Base-by-base conservation (phyloP, 2,888 invertebrate genomes). In the Bruchidius siliquastri region DNA sequence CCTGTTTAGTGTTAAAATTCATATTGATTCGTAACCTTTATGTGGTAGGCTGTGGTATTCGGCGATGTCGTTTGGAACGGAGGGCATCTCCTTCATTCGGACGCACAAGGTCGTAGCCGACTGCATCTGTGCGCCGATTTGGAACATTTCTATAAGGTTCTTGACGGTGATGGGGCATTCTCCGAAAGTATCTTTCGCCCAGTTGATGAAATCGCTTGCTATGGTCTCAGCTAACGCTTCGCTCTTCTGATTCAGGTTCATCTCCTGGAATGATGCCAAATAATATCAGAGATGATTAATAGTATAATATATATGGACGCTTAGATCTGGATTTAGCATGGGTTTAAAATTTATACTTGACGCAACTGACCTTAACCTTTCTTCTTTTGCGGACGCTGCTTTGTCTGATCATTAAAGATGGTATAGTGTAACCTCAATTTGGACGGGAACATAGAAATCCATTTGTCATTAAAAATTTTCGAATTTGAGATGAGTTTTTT, bases 81-180 rank as follows among this genome's bases (percentile, higher is more conserved):
- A 87, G 0, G 91, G 89, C 82, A 92, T 83, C 82, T 91, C 91
- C 80, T 88, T 89, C 2, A 91, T 84, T 49, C 88, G 82, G 0
- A 91, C 88, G 83, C 87, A 85, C 26, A 91, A 84, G 75, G 90
- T 88, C 72, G 86, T 87, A 0, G 90, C 88, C 0, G 88, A 89
- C 76, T 90, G 89, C 6, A 88, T 88, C 76, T 90, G 87, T 79
- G 90, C 90, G 73, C 90, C 90, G 72, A 91, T 88, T 88, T 91
- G 85, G 78, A 87, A 86, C 83, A 87, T 83, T 72, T 84, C 83
- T 22, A 85, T 80, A 18, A 87, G 80, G 20, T 81, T 80, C 49
- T 80, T 78, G n/a, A 84, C 83, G 71, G 82, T 84, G 18, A 86
- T 75, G 10, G 81, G 80, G 0, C 79, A 71, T 66, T 78, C 80